phyloP scores from a whole-genome alignment of 2,113 vertebrate species.

The Fulica atra region DNA sequence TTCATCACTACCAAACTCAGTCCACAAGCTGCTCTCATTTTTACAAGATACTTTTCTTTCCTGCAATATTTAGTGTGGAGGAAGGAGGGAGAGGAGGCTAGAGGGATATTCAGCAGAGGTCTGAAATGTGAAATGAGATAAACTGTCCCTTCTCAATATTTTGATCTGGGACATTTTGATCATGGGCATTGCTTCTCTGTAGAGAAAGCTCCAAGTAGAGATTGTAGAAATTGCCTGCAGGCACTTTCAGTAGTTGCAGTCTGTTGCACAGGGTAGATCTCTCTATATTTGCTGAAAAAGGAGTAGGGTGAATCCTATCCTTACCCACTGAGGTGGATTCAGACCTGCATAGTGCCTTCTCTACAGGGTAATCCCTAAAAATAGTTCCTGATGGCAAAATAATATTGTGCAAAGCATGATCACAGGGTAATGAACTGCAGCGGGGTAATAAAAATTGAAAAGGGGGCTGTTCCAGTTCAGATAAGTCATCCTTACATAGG shows the following conservation, averaged over 20 bases:
- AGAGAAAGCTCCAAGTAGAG: not conserved
- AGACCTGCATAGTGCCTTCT: not conserved
- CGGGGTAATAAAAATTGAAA: not conserved
- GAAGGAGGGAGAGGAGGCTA: not conserved
- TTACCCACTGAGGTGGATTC: not conserved
- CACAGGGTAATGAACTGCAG: not conserved
- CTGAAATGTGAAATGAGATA: not conserved
- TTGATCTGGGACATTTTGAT: not conserved
- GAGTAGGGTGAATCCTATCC: not conserved
- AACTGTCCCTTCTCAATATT: not conserved
- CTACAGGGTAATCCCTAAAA: not conserved
- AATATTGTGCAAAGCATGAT: not conserved
- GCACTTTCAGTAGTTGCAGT: not conserved
- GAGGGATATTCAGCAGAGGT: not conserved
- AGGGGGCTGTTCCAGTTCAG: fast-evolving
- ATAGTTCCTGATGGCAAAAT: not conserved
- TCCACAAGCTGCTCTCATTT: not conserved
- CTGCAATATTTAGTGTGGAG: not conserved
- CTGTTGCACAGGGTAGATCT: not conserved
- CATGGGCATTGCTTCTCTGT: not conserved
- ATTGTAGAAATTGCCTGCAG: not conserved
- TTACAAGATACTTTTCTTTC: not conserved
- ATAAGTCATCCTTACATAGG: not conserved
- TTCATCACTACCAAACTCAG: not conserved
- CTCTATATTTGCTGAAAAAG: not conserved